Evolutionary conservation across 2,888 invertebrate species (phyloP).

Genomic region (Diaphora mendica): DNA sequence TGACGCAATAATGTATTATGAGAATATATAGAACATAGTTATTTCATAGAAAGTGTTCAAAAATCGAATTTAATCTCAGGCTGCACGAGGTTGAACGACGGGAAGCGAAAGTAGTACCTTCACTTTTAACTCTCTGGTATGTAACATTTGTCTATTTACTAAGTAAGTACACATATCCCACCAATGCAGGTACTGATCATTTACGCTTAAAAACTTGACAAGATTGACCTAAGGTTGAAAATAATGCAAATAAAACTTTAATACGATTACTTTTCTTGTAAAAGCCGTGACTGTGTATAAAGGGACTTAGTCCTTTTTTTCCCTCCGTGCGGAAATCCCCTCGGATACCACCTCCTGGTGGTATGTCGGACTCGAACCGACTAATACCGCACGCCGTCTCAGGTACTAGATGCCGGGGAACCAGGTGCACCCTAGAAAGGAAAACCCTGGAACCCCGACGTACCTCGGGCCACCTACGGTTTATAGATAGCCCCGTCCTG

Average conservation of each 20-base stretch:
- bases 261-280: background rate
- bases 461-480: too few relatives aligned
- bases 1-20: background rate
- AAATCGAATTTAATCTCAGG: conserved; percentile 49
- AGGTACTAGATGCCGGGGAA: too few relatives aligned
- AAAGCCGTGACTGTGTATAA: background rate
- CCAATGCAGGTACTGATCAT: background rate
- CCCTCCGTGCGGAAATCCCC: too few relatives aligned
- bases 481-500: too few relatives aligned
- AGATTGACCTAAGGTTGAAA: background rate
- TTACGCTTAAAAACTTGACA: background rate
- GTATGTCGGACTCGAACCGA: too few relatives aligned
- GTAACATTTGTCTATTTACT: conserved; percentile 14
- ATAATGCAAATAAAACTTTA: too few relatives aligned
- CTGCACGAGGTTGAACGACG: conserved; percentile 51
- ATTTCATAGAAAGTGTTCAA: conserved; percentile 60
- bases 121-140: conserved; percentile 66
- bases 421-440: too few relatives aligned
- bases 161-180: background rate
- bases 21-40: conserved; percentile 17
- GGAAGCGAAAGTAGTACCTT: conserved; percentile 75
- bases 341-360: too few relatives aligned
- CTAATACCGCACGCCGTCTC: too few relatives aligned
- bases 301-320: background rate
- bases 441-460: too few relatives aligned